phyloP scores from a whole-genome alignment of 2,888 invertebrate genomes.

The Papilio gigon region DNA sequence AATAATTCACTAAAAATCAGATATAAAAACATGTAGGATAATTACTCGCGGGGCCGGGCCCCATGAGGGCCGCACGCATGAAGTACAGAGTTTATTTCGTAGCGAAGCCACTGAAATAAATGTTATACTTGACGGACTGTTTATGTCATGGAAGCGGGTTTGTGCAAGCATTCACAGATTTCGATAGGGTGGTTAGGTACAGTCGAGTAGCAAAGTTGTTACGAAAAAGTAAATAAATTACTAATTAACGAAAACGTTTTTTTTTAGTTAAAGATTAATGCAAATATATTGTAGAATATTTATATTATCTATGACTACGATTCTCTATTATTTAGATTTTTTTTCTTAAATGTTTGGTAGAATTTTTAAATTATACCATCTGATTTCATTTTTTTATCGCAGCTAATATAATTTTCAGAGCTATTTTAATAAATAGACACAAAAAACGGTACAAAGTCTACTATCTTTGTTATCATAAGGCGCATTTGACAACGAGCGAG shows the following conservation, averaged over 20 bases:
- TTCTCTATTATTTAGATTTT: too few relatives aligned
- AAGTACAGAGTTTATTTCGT: constrained; percentile 60
- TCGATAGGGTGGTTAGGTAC: constrained; percentile 77
- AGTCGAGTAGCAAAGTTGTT: constrained; percentile 50
- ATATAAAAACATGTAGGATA: constrained; percentile 81
- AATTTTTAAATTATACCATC: too few relatives aligned
- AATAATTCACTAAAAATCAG: constrained; percentile 79
- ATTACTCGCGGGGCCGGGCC: constrained; percentile 76
- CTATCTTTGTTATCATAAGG: background rate
- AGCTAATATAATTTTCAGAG: too few relatives aligned
- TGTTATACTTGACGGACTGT: constrained; percentile 73
- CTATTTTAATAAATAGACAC: too few relatives aligned
- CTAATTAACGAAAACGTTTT: too few relatives aligned
- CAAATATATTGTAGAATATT: too few relatives aligned
- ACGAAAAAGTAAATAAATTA: background rate
- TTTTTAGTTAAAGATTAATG: too few relatives aligned
- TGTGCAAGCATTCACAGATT: constrained; percentile 83
- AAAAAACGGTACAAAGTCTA: background rate
- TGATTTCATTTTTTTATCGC: too few relatives aligned
- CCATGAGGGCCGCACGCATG: constrained; percentile 66
- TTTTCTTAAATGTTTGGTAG: too few relatives aligned
- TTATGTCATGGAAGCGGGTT: constrained; percentile 82
- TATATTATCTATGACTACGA: too few relatives aligned
- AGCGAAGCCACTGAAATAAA: constrained; percentile 59
- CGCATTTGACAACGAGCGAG: background rate